Evolutionary conservation across 2,888 invertebrate species (phyloP).

Genomic region (Mycogona germanica): DNA sequence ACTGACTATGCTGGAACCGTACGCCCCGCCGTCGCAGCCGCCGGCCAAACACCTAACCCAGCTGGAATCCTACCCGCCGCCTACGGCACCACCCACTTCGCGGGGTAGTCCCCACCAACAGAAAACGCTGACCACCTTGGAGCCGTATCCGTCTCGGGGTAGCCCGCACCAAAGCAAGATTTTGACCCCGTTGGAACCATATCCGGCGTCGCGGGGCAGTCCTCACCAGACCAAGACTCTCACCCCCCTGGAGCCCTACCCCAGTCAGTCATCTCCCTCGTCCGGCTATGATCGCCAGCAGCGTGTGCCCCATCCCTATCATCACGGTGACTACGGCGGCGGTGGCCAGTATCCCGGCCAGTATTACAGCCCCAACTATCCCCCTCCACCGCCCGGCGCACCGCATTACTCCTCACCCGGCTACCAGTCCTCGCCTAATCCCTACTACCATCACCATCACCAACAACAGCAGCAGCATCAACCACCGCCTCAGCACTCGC

Average conservation of each 20-base stretch:
- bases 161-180: slow-evolving; percentile 24
- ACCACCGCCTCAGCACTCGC: slow-evolving; percentile 20
- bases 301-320: slow-evolving; percentile 3
- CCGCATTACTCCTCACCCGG: no score
- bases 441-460: slow-evolving; percentile 27
- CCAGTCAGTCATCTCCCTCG: not conserved
- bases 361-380: slow-evolving; percentile 12
- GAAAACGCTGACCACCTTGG: slow-evolving; percentile 23
- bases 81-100: not conserved
- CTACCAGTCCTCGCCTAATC: slow-evolving; percentile 25
- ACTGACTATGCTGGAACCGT: slow-evolving; percentile 16
- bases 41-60: slow-evolving; percentile 16
- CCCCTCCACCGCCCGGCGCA: slow-evolving; percentile 16
- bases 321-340: slow-evolving; percentile 8
- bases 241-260: slow-evolving; percentile 13
- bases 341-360: slow-evolving; percentile 13
- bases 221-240: slow-evolving; percentile 12
- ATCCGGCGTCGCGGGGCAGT: slow-evolving; percentile 11
- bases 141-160: slow-evolving; percentile 21
- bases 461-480: no score
- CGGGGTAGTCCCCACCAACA: no score
- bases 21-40: no score
- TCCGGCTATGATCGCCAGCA: no score
- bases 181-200: slow-evolving; percentile 22
- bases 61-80: slow-evolving; percentile 17